Percentiles rank a stretch among this genome's conserved stretches.
phyloP scores from a whole-genome alignment of 2,797 vertebrate species.

The Capromys pilorides region DNA sequence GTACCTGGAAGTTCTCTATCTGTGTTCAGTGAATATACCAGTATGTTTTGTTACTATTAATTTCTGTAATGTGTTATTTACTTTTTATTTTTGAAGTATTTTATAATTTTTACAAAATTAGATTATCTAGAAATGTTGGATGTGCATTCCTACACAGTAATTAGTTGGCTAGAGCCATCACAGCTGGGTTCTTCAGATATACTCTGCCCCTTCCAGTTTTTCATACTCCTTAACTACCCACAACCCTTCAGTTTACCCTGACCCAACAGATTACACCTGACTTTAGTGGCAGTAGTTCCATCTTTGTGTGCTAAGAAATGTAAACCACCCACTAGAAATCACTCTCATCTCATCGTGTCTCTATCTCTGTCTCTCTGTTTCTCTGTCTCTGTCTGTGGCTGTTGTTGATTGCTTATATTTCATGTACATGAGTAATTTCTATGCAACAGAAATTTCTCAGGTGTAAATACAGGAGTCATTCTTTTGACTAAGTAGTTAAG shows the following conservation, averaged over 20 bases:
- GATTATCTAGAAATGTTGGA: background rate
- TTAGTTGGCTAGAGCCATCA: background rate
- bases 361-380: too few species aligned
- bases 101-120: background rate
- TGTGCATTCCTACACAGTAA: background rate
- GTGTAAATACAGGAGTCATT: background rate
- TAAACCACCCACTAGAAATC: background rate
- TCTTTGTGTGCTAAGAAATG: background rate
- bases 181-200: background rate
- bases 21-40: background rate
- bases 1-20: background rate
- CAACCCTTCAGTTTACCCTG: accelerated
- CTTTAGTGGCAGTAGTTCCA: background rate
- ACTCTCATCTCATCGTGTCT: background rate
- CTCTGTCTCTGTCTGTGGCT: background rate
- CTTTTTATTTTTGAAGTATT: background rate
- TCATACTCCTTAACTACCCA: background rate
- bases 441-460: background rate
- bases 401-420: background rate
- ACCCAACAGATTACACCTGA: background rate
- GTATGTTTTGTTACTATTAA: background rate
- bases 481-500: background rate
- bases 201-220: background rate
- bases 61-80: background rate
- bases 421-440: background rate